phyloP scores from a whole-genome alignment of 1,140 invertebrate species.

The Ceratina calcarata region DNA sequence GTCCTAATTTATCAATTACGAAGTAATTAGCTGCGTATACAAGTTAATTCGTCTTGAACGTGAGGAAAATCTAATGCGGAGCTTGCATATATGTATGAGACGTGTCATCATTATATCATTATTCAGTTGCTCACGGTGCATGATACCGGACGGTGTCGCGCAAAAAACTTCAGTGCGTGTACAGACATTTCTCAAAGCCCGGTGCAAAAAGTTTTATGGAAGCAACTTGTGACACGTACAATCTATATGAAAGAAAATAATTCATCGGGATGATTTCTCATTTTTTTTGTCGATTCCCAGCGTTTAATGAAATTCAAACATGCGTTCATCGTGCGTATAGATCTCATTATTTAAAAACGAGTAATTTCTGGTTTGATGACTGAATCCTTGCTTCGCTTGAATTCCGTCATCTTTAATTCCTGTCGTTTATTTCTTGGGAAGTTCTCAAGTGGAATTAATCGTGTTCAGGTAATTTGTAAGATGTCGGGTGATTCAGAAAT shows the following conservation, averaged over 20 bases:
- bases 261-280: neutral
- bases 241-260: neutral
- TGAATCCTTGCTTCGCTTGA: neutral
- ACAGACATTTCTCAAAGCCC: no score
- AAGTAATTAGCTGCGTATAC: slow-evolving; percentile 1
- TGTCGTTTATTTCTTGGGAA: no score
- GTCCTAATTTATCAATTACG: slow-evolving; percentile 22
- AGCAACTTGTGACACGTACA: no score
- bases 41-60: slow-evolving; percentile 4
- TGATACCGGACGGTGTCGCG: neutral
- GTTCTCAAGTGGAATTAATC: neutral
- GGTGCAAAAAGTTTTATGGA: neutral
- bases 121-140: neutral
- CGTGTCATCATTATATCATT: slow-evolving; percentile 29
- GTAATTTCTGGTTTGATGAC: neutral
- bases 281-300: neutral
- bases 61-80: neutral
- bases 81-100: neutral
- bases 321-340: neutral
- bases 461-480: slow-evolving; percentile 50
- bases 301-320: slow-evolving; percentile 21
- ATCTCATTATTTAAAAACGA: slow-evolving; percentile 1
- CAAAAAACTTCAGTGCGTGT: neutral
- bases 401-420: no score
- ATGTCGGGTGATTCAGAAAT: slow-evolving; percentile 30